Base-by-base conservation (phyloP, 2,888 invertebrate genomes). In the Leucoma salicis region DNA sequence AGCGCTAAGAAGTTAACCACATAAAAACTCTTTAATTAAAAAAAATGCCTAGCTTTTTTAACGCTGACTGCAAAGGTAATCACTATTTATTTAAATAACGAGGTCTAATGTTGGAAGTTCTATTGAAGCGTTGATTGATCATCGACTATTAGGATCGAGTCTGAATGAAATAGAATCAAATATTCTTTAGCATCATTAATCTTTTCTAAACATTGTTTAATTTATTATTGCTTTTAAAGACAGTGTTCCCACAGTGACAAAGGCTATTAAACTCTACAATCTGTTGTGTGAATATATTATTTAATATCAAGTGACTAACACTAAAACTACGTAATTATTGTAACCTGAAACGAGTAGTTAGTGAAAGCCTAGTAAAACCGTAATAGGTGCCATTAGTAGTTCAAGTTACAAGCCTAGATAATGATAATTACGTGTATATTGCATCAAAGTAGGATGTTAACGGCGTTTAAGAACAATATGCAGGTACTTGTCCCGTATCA, bases 111-210 rank as follows among this genome's bases (percentile, higher is more conserved):
- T 45, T 53, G 24, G 47, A 57, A 58, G 59, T 43, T 55, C 44
- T 53, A 62, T 61, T 52, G 50, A 52, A 56, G 37, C 33, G 66
- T 70, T 77, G 78, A 78, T 79, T 74, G 74, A 79, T 78, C 64
- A 64, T 63, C 59, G 65, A 66, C 57, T 61, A 61, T 66, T 70
- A 56, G 59, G 66, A 74, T 73, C 59, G 59, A 63, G 63, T 60
- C 60, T 60, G 61, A 67, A 71, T 63, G 63, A 61, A 66, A 66
- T 60, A 41, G 59, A 67, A 71, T 67, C 60, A 66, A 71, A 65
- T 64, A 52, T 58, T 58, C 57, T 44, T 59, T 62, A 59, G 50
- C 54, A 63, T 58, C 75, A 78, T 79, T 71, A 76, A 78, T 79
- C 75, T 77, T 65, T 50, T 48, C 58, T 65, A 60, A 66, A 69